Percentiles rank a stretch among this genome's conserved stretches.
Evolutionary conservation across 2,888 invertebrate species (phyloP).

Genomic region (Agrotis segetum): DNA sequence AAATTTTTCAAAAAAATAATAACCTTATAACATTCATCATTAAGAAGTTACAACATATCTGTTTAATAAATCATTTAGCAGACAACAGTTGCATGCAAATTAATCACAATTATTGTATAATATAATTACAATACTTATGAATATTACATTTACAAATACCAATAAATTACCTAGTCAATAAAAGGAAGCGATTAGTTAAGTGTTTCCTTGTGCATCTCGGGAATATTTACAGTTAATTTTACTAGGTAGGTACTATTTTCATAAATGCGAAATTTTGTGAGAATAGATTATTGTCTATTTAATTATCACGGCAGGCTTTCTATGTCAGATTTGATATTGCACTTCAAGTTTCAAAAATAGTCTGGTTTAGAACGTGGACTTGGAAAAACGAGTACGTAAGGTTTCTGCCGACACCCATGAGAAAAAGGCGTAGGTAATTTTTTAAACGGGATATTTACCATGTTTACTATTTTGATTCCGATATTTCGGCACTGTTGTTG

Average conservation of each 20-base stretch:
- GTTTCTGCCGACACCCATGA: too few species aligned
- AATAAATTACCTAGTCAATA: conserved; percentile 47
- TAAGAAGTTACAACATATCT: conserved; percentile 19
- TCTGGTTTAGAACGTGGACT: too few species aligned
- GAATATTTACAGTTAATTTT: conserved; percentile 38
- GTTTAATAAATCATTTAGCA: conserved; percentile 32
- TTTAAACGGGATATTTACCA: too few species aligned
- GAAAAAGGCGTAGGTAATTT: too few species aligned
- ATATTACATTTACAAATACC: conserved; percentile 40
- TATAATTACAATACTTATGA: conserved; percentile 39
- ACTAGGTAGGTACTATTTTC: background rate
- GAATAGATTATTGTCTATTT: background rate
- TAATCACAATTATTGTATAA: conserved; percentile 41
- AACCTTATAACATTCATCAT: conserved; percentile 2
- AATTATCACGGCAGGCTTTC: too few species aligned
- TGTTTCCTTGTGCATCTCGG: conserved; percentile 37
- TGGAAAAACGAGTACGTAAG: too few species aligned
- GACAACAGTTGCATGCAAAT: conserved; percentile 39
- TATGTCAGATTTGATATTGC: too few species aligned
- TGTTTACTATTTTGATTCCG: too few species aligned
- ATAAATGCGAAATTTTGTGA: too few species aligned
- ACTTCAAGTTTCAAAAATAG: too few species aligned
- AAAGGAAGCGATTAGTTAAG: conserved; percentile 48
- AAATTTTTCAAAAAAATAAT: background rate
- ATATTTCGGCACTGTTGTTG: too few species aligned